A percentile compares a stretch with the other conserved stretches of the same genome.
Evolutionary conservation across 2,888 invertebrate species (phyloP).

Genomic region (Lasioglossum calceatum): DNA sequence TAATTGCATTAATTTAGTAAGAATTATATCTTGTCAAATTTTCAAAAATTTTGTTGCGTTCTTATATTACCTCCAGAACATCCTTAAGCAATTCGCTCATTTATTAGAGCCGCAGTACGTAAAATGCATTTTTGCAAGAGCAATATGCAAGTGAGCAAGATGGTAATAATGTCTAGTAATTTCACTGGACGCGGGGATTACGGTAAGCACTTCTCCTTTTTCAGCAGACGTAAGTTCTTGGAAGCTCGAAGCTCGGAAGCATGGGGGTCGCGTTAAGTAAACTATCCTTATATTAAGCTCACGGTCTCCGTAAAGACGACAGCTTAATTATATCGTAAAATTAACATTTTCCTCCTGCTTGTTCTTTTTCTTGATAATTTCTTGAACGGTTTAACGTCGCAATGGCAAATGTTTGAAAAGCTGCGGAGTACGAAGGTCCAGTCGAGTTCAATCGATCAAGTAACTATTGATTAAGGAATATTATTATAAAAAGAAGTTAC

Average conservation of each 20-base stretch:
- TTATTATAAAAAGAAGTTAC: neutral
- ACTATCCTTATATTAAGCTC: conserved; percentile 6
- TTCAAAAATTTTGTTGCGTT: too few species aligned
- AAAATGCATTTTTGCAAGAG: neutral
- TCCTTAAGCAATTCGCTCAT: neutral
- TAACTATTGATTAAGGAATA: neutral
- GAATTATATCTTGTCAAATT: too few species aligned
- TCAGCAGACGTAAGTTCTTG: neutral
- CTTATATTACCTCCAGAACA: too few species aligned
- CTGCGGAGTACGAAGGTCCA: neutral
- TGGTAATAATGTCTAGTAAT: neutral
- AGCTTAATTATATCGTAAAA: neutral
- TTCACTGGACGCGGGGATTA: conserved; percentile 9
- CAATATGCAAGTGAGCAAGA: neutral
- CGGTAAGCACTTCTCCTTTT: neutral
- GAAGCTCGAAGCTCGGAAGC: neutral
- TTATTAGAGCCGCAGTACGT: neutral
- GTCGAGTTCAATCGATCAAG: neutral
- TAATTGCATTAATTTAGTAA: too few species aligned
- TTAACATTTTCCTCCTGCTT: neutral
- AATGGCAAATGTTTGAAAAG: neutral
- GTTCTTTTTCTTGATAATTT: neutral
- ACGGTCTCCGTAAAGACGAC: neutral
- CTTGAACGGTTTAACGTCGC: neutral
- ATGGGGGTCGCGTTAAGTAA: neutral